Conservation (phyloP, 2,888 invertebrate species). For the Watsonalla binaria region DNA sequence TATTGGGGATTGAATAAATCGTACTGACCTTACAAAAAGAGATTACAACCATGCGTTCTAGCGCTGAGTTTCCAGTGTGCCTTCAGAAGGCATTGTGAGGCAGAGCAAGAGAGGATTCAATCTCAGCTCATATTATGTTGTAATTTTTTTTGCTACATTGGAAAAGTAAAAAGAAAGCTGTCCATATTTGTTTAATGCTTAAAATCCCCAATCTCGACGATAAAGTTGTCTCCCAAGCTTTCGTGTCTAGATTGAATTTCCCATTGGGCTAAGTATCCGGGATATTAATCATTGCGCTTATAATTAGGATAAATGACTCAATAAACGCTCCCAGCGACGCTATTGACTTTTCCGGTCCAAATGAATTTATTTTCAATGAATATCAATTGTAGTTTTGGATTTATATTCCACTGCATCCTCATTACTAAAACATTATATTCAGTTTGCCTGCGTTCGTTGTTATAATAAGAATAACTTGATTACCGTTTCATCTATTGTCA, state of each 20-base stretch:
- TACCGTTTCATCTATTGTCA: constrained; percentile 3
- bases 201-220: not conserved
- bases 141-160: too few species aligned
- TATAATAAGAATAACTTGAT: not conserved
- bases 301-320: constrained; percentile 67
- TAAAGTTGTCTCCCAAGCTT: constrained; percentile 19
- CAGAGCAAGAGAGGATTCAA: too few species aligned
- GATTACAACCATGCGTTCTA: too few species aligned
- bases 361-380: constrained; percentile 58
- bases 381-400: constrained; percentile 39
- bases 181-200: too few species aligned
- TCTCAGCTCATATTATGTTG: too few species aligned
- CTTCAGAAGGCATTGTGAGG: too few species aligned
- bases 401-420: constrained; percentile 19
- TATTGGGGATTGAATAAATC: too few species aligned
- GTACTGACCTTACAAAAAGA: too few species aligned
- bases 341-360: constrained; percentile 65
- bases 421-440: constrained; percentile 7
- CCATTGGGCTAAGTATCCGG: constrained; percentile 64
- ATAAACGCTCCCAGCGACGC: constrained; percentile 52
- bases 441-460: not conserved
- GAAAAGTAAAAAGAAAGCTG: too few species aligned
- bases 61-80: too few species aligned
- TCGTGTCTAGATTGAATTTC: constrained; percentile 35
- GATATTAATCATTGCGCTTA: constrained; percentile 68